Evolutionary conservation across 2,113 vertebrate genomes (phyloP).

Genomic region (Dasyprocta punctata): DNA sequence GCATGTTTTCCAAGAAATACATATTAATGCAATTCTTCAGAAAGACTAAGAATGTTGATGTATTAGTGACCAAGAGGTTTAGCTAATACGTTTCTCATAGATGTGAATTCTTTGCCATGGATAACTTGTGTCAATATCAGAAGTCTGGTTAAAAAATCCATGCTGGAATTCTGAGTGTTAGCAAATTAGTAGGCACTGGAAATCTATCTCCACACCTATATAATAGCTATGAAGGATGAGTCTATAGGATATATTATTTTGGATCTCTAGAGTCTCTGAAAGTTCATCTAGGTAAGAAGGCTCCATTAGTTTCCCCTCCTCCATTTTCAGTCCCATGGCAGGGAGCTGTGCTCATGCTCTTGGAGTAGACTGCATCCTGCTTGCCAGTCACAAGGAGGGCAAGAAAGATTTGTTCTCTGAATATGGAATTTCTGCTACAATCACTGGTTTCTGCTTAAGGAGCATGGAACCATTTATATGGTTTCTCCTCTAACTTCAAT

Average conservation of each 20-base stretch:
- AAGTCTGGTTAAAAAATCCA: background rate
- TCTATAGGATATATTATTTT: too few relatives aligned
- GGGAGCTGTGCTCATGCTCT: accelerated
- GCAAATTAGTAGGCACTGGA: background rate
- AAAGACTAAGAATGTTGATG: background rate
- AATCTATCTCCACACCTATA: background rate
- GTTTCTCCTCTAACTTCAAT: background rate
- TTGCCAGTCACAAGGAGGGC: background rate
- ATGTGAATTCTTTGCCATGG: background rate
- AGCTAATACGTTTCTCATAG: background rate
- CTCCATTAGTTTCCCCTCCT: too few relatives aligned
- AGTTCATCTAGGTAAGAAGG: too few relatives aligned
- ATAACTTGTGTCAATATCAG: background rate
- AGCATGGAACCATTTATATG: too few relatives aligned
- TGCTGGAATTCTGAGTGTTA: background rate
- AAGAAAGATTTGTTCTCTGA: background rate
- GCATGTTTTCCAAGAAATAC: background rate
- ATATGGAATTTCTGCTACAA: background rate
- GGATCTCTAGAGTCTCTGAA: background rate
- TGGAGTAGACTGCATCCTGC: background rate
- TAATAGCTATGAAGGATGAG: background rate
- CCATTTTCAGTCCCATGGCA: background rate
- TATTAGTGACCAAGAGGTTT: background rate
- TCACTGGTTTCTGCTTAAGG: background rate
- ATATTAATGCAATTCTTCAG: background rate